phyloP scores from a whole-genome alignment of 2,113 vertebrate genomes.

The Lethenteron camtschaticum region DNA sequence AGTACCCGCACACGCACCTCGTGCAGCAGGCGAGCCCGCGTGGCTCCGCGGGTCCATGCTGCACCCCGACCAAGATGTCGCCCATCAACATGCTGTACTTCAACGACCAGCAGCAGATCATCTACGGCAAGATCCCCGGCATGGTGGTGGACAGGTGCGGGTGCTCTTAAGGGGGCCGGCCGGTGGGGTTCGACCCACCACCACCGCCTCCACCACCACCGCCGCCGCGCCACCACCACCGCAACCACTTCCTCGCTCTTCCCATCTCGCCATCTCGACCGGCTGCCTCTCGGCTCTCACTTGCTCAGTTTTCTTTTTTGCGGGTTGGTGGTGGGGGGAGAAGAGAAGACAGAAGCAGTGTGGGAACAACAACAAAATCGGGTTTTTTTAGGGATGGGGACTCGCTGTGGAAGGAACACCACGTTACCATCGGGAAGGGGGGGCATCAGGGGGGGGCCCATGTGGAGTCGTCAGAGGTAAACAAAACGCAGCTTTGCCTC shows the following conservation, averaged over 20 bases:
- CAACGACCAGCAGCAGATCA: constrained; percentile 98
- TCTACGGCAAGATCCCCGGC: constrained; percentile 93
- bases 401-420: too few relatives aligned
- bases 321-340: too few relatives aligned
- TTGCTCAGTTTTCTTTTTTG: not conserved
- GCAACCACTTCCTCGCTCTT: not conserved
- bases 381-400: too few relatives aligned
- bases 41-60: constrained; percentile 84
- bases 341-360: too few relatives aligned
- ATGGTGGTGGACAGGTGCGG: constrained; percentile 96
- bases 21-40: constrained; percentile 87
- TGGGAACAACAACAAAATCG: too few relatives aligned
- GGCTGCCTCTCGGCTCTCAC: not conserved
- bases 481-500: too few relatives aligned
- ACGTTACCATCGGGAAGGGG: too few relatives aligned
- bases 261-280: not conserved
- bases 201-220: too few relatives aligned
- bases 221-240: too few relatives aligned
- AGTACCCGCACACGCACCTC: constrained; percentile 90
- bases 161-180: constrained; percentile 49
- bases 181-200: too few relatives aligned
- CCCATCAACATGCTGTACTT: constrained; percentile 99
- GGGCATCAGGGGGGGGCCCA: too few relatives aligned
- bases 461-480: too few relatives aligned
- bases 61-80: constrained; percentile 96